Evolutionary conservation across 2,797 vertebrate genomes (phyloP), one percentile per base, ranked within the genome.

Genomic region (Phrynocephalus vlangalii): DNA sequence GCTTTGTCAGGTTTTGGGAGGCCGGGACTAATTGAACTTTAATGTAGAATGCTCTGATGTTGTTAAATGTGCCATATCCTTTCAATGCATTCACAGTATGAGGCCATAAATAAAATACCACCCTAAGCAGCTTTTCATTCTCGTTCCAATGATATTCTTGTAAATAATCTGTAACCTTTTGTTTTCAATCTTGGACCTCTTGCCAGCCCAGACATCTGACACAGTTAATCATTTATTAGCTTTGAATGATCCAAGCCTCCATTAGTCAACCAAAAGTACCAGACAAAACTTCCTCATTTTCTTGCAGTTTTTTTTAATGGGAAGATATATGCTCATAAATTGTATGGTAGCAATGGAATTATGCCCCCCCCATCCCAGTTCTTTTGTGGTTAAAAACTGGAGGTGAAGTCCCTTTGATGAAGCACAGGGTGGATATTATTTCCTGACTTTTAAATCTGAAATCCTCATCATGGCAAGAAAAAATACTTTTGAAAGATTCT

Each of bases 1-100:
- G 90, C 93, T 94, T 92, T 94, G 92, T 91, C 75, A 22, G 86
- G 82, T 84, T 24, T 67, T 8, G 88, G 94, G 96, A 96, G 91
- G 92, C 95, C 90, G 79, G 44, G 90, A 95, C 93, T 95, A 96
- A 97, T 97, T 97, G 96, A 97, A 97, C 95, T 97, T 96, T 96
- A 95, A 94, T 97, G 94, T 92, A 94, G 95, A 97, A 92, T 75
- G 91, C 94, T 96, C 95, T 96, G 95, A 93, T 95, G 93, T 92
- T 95, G 95, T 96, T 96, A 88, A 96, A 92, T 95, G 94, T 95
- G 90, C 95, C 94, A 56, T 96, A 92, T 93, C 93, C 87, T 94
- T 94, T 91, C 87, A 86, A 7, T 82, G 82, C 91, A 79, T 80
- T 88, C 90, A 24, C 88, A 90, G 71, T 91, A 72, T 0, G 0